A percentile compares a stretch with the other conserved stretches of the same genome.
Conservation (phyloP, 2,888 invertebrate genomes). For the Escarpia spicata region DNA sequence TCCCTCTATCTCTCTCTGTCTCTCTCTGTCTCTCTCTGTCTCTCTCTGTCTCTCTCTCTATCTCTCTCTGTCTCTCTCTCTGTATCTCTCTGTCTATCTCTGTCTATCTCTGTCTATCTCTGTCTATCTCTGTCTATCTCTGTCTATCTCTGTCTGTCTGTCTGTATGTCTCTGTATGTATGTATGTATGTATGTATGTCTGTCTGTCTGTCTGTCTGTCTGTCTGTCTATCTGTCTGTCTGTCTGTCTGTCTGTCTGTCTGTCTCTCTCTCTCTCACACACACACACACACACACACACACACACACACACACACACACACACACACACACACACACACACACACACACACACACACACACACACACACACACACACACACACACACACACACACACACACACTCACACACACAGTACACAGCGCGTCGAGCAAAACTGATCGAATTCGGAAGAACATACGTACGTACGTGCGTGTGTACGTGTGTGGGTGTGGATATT, state of each 20-base stretch:
- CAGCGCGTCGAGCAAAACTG: neutral
- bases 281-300: no score
- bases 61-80: neutral
- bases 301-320: no score
- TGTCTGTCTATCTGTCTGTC: no score
- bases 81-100: neutral
- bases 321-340: no score
- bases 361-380: neutral
- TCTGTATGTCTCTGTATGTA: no score
- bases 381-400: neutral
- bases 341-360: no score
- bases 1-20: neutral
- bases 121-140: neutral
- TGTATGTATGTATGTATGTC: neutral
- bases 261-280: no score
- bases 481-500: neutral
- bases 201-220: no score
- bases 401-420: neutral
- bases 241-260: no score
- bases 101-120: neutral
- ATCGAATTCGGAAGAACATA: neutral
- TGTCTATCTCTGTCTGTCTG: neutral
- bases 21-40: neutral
- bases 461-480: neutral
- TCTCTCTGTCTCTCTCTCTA: neutral